A percentile compares a stretch with the other conserved stretches of the same genome.
phyloP scores from a whole-genome alignment of 2,888 invertebrate genomes.

The Dynastes hyllus region DNA sequence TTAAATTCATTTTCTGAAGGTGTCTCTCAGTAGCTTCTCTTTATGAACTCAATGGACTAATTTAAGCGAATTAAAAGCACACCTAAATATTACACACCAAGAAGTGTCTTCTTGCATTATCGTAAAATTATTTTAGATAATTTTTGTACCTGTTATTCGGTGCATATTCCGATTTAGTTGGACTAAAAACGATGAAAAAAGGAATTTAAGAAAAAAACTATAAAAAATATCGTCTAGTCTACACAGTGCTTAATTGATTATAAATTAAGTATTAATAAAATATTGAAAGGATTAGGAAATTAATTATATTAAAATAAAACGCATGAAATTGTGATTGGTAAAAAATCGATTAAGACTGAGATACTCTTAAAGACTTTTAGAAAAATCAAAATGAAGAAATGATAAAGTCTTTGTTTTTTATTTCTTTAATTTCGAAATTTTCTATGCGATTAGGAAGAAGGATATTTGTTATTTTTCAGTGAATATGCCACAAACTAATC shows the following conservation, averaged over 20 bases:
- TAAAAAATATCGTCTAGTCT: slow-evolving; percentile 56
- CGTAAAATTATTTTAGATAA: slow-evolving; percentile 50
- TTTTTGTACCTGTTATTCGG: slow-evolving; percentile 53
- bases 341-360: slow-evolving; percentile 68
- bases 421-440: slow-evolving; percentile 1
- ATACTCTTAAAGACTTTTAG: slow-evolving; percentile 30
- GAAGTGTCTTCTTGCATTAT: slow-evolving; percentile 68
- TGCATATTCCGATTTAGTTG: slow-evolving; percentile 53
- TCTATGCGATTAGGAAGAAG: not conserved
- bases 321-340: slow-evolving; percentile 67
- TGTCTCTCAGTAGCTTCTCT: not conserved
- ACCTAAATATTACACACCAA: slow-evolving; percentile 66
- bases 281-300: slow-evolving; percentile 11
- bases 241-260: slow-evolving; percentile 56
- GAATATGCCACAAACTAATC: slow-evolving; percentile 67
- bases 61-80: slow-evolving; percentile 56
- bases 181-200: slow-evolving; percentile 40
- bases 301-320: slow-evolving; percentile 50
- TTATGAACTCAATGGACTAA: not conserved
- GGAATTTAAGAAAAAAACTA: slow-evolving; percentile 59
- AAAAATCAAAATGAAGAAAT: no score
- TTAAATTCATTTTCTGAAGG: not conserved
- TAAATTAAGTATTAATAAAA: slow-evolving; percentile 24
- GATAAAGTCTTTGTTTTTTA: slow-evolving; percentile 10
- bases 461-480: slow-evolving; percentile 33